Percentiles rank a stretch among this genome's conserved stretches.
Evolutionary conservation across 2,888 invertebrate genomes (phyloP).

Genomic region (Amaurobius ferox): DNA sequence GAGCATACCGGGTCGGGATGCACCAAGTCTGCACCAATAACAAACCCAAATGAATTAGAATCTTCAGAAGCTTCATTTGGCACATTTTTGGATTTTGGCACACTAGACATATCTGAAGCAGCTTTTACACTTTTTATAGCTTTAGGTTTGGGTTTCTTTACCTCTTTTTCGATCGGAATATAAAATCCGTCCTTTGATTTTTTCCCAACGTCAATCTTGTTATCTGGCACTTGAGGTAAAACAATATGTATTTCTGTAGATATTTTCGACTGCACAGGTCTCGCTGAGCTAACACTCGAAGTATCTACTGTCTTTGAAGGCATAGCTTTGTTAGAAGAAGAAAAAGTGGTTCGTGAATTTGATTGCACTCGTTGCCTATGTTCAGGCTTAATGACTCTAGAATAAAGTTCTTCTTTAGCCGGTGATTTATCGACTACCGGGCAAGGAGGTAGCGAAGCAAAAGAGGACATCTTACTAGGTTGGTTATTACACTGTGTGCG

Average conservation of each 20-base stretch:
- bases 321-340: background rate
- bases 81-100: conserved; percentile 56
- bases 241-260: conserved; percentile 55
- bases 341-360: background rate
- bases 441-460: conserved; percentile 37
- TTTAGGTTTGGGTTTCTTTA: conserved; percentile 52
- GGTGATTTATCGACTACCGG: conserved; percentile 6
- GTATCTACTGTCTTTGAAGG: background rate
- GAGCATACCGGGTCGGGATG: conserved; percentile 83
- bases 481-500: background rate
- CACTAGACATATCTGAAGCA: conserved; percentile 22
- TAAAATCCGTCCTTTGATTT: conserved; percentile 56
- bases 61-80: conserved; percentile 51
- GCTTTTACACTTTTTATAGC: conserved; percentile 28
- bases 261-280: conserved; percentile 23
- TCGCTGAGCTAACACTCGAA: conserved; percentile 18
- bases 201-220: conserved; percentile 9
- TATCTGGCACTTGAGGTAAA: conserved; percentile 58
- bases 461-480: background rate
- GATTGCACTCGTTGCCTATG: conserved; percentile 8
- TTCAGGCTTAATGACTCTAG: conserved; percentile 53
- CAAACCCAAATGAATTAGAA: conserved; percentile 77
- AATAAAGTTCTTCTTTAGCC: conserved; percentile 51
- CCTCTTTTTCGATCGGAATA: conserved; percentile 65
- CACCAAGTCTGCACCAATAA: conserved; percentile 84